Base-by-base conservation (phyloP, 1,140 invertebrate species). In the Aphis craccivora region DNA sequence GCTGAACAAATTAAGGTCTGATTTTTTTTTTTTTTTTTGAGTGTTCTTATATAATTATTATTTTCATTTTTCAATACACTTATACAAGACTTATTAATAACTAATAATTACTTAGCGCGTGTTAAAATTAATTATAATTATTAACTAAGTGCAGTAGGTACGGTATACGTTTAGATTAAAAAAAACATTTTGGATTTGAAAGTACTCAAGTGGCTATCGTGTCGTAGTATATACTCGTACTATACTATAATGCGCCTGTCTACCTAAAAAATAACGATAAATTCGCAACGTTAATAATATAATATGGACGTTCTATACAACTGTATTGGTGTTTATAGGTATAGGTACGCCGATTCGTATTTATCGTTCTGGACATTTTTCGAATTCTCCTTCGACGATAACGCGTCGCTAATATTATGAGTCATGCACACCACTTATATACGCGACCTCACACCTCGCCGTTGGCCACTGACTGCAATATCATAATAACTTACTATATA, bases 281-380 rank as follows among this genome's bases (percentile, higher is more conserved):
- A n/a, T 76, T 76, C 30, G 60, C 60, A 76, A n/a, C 18, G 60
- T 76, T 76, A n/a, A n/a, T 76, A n/a, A 0, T 1, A 20, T 76
- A 30, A 18, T n/a, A 35, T 35, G n/a, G 60, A n/a, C 60, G 60
- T n/a, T 18, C 14, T 76, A n/a, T 30, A 60, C 30, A 30, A 11
- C 30, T n/a, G 3, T 40, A 60, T n/a, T 60, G 30, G 55, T 60
- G 2, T 60, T 14, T 60, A n/a, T n/a, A 76, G 60, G 60, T n/a
- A 9, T 45, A 84, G 8, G 40, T 45, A 84, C 22, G 40, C 40
- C 40, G 60, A 5, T n/a, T 14, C 60, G 22, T 84, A 84, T 84
- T 84, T 84, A 84, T 84, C 83, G 83, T 84, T 40, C 83, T 40
- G 83, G 83, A 84, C 83, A 84, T 84, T 76, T 76, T 76, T 76